Evolutionary conservation across 2,797 vertebrate species (phyloP).

Genomic region (Bucorvus abyssinicus): DNA sequence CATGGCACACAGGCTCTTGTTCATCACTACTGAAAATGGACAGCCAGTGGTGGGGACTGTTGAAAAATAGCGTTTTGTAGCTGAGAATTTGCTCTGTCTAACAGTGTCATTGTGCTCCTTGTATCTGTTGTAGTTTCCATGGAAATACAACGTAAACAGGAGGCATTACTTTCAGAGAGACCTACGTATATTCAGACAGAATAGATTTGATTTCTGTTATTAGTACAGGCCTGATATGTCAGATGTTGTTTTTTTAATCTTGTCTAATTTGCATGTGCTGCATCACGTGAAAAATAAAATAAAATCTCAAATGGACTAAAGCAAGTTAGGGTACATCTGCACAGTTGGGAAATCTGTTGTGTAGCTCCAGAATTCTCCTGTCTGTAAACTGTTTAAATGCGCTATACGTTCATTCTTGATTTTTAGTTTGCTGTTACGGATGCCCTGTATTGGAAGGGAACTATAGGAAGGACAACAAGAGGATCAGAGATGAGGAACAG

Average conservation of each 20-base stretch:
- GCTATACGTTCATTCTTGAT: background rate
- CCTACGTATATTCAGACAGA: background rate
- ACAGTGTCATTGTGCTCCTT: no score
- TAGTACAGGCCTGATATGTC: background rate
- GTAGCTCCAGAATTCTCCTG: background rate
- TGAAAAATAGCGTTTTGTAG: no score
- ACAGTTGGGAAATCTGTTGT: background rate
- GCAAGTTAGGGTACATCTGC: background rate
- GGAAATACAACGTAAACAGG: no score
- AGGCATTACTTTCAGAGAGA: no score
- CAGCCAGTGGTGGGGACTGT: no score
- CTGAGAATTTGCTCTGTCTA: no score
- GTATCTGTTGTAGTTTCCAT: no score
- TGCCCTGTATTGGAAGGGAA: background rate
- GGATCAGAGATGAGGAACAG: background rate
- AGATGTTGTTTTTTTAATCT: background rate
- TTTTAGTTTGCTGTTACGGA: background rate
- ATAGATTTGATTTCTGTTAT: background rate
- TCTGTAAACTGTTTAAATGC: background rate
- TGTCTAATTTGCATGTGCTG: background rate
- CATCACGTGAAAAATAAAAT: background rate
- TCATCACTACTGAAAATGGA: no score
- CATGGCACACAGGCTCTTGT: no score
- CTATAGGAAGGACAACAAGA: background rate
- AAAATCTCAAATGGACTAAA: background rate